phyloP scores from a whole-genome alignment of 1,140 invertebrate species.

The Anoplolepis gracilipes region DNA sequence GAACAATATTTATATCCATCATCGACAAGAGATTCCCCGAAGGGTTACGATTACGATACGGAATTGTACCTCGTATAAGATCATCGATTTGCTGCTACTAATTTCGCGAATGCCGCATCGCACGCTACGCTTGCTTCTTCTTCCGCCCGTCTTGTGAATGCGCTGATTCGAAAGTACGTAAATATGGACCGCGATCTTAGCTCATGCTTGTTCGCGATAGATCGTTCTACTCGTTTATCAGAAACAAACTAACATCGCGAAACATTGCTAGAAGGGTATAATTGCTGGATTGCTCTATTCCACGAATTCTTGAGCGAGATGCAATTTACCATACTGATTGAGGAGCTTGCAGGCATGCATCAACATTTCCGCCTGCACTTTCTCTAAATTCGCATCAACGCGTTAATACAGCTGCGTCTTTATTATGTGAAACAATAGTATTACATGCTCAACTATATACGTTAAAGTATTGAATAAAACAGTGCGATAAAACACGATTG shows the following conservation, averaged over 20 bases:
- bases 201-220: not conserved
- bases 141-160: not conserved
- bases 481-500: not conserved
- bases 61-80: constrained; percentile 19
- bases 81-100: constrained; percentile 34
- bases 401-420: not conserved
- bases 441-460: not conserved
- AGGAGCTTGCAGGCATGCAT: constrained; percentile 31
- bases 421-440: not conserved
- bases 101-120: constrained; percentile 42
- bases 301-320: constrained; percentile 15
- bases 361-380: constrained; percentile 25
- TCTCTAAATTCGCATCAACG: constrained; percentile 35
- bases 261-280: constrained; percentile 3
- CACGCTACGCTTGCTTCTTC: constrained; percentile 2
- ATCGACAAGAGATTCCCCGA: constrained; percentile 9
- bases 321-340: constrained; percentile 19
- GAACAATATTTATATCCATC: not conserved
- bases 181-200: not conserved
- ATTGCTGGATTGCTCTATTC: constrained; percentile 12
- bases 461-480: not conserved
- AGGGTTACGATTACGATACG: constrained; percentile 29
- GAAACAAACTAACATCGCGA: constrained; percentile 17
- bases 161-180: constrained; percentile 27
- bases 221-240: not conserved